Base-by-base conservation (phyloP, 2,888 invertebrate genomes). In the Drosophila silvestris region DNA sequence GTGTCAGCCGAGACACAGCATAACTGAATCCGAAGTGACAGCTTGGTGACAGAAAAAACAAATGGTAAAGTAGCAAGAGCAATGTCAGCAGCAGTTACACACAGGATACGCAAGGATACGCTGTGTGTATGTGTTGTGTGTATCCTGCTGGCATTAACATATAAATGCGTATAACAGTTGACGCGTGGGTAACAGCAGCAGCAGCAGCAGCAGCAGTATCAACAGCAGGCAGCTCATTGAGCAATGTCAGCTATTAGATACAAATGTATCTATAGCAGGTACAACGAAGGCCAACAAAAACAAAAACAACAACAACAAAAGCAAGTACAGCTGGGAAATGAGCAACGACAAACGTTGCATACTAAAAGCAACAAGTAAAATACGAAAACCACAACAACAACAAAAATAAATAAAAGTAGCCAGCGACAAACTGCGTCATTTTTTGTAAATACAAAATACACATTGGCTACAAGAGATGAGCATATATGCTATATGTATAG, bases 121-220 rank as follows among this genome's bases (percentile, higher is more conserved):
- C 44, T 60, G 30, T 60, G 30, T 28, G 35, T 35, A 10, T 51
- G 19, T 35, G 37, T 16, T 50, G 57, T 76, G 59, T 69, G 66
- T 67, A 60, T 77, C 62, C 79, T 60, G 68, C 52, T 70, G 60
- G 47, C 72, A 88, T 83, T 88, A 83, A 62, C 85, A 85, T 85
- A 85, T 82, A 85, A 83, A 85, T 85, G 80, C 70, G 86, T 82
- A 85, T 74, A 85, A 77, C 78, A 88, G 72, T 78, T 75, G 72
- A 10, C 53, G 67, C 61, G 68, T 60, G 70, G 71, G 70, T 57
- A 54, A 56, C 44, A 44, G 7, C 22, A 47, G 22, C 50, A 53
- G 16, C 10, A n/a, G 53, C 47, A 57, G 56, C 66, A 47, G 22
- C 22, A 22, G 22, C 47, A 47, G 47, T 16, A 47, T 59, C 53